Base-by-base conservation (phyloP, 2,113 vertebrate genomes). In the Petrocephalus microphthalmus region DNA sequence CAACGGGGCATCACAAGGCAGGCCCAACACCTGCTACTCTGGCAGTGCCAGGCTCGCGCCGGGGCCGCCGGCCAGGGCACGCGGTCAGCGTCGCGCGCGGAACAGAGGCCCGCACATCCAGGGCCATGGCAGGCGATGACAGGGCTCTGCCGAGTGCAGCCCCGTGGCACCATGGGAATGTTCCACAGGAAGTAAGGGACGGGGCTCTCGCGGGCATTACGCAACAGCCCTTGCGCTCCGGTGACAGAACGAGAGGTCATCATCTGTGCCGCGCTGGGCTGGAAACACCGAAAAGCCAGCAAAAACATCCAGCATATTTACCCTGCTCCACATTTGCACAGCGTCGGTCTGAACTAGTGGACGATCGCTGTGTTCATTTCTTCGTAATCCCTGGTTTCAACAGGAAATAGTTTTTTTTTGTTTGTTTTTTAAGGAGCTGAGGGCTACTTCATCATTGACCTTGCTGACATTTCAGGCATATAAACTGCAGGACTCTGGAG, bases 351-450 rank as follows among this genome's bases (percentile, higher is more conserved):
- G 83, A 88, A 81, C 52, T 47, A 88, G 56, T 74, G n/a, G 54
- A 71, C 67, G 19, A 85, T 85, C 71, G 83, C n/a, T 85, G 22
- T 85, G 67, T 33, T 25, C 49, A 33, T 85, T 67, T 33, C 22
- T 67, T 19, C 37, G 20, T 67, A 85, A 88, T 56, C 49, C 37
- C 53, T 47, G 88, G 82, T 64, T 88, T 88, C 25, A 42, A 33
- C 42, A 7, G 47, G 60, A 64, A 64, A 22, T 25, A 7, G 53
- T 49, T 8, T 29, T 33, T 33, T 29, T 64, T 22, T 37, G 20
- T 88, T 20, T 64, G 67, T 88, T 88, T 51, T 52, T 84, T 85
- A 53, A 51, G 15, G 81, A 56, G 5, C 33, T 67, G 42, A n/a
- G 42, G 22, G 57, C 57, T 49, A n/a, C 57, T 88, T 37, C 84